phyloP scores from a whole-genome alignment of 2,113 vertebrate species.

The Crotalus helleri region DNA sequence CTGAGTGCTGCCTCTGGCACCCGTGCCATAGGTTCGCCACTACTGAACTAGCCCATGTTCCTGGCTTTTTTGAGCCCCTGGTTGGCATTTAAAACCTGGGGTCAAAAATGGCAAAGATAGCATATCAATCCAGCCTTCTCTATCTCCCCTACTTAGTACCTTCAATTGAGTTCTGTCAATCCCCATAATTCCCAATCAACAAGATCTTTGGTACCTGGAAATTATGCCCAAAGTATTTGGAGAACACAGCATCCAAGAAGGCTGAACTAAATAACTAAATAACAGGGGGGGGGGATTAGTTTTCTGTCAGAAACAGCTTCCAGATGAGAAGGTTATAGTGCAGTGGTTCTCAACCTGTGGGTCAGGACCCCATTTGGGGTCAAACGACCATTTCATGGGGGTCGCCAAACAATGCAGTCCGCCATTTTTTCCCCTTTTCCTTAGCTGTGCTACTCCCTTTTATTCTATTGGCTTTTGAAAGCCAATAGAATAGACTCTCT shows the following conservation, averaged over 20 bases:
- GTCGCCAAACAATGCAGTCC: too few species aligned
- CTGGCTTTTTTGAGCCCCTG: neutral
- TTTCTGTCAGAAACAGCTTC: neutral
- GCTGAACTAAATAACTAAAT: neutral
- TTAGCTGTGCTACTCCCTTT: too few species aligned
- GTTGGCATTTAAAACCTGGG: neutral
- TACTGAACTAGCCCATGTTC: neutral
- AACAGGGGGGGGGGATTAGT: fast-evolving
- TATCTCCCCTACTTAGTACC: neutral
- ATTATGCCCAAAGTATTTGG: neutral
- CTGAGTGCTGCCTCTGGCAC: too few species aligned
- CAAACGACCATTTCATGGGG: too few species aligned
- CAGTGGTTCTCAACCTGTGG: neutral
- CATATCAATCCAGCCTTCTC: neutral
- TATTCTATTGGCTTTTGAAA: too few species aligned
- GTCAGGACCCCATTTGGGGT: too few species aligned
- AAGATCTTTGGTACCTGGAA: neutral
- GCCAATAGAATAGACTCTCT: too few species aligned
- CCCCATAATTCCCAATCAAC: neutral
- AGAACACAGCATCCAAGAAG: neutral
- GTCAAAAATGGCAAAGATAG: neutral
- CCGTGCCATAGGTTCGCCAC: too few species aligned
- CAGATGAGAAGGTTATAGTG: neutral
- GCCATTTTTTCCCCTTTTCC: too few species aligned
- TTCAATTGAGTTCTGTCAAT: neutral